Evolutionary conservation across 2,888 invertebrate genomes (phyloP), one percentile per base, ranked within the genome.

Genomic region (Nymphalis polychloros): DNA sequence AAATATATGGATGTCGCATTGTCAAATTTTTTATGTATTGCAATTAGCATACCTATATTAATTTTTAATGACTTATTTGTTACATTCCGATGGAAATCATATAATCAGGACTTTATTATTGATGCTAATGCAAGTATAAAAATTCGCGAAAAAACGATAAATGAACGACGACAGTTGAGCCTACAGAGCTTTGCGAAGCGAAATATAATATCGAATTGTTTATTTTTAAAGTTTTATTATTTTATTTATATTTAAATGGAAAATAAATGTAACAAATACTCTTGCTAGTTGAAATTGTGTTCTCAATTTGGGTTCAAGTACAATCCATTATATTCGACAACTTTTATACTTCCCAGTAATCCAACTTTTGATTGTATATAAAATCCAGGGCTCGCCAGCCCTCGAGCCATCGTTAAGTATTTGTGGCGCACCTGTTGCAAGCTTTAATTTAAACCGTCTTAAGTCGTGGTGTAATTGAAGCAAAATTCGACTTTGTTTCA

Each of bases 371-470:
- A 70, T 68, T 63, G 68, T 55, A 59, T 41, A 63, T 59, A 69
- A 69, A 64, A 62, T 62, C 49, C 69, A 67, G 59, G 65, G 64
- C 62, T 62, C 62, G 64, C 69, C 52, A 62, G 48, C 66, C 69
- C 55, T 67, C 53, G 57, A 69, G 71, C 62, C 67, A 62, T 71
- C 61, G 64, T 61, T 61, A 49, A 71, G 64, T 67, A 57, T 67
- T 69, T 64, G 67, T 49, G 64, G 67, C 69, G 64, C 69, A 71
- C 71, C 71, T 71, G 71, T 71, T 71, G 71, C 71, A 46, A 69
- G 64, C 59, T 64, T 67, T 59, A 67, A 46, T 27, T 67, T 67
- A 48, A 59, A 69, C 64, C 27, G 59, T 60, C 59, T 48, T 59
- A 67, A 63, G 64, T 67, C 46, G 35, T 35, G 17, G 4, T 7